These are phyloP conservation scores for Pomacea canaliculata DNA, from an alignment of 2,888 invertebrate genomes.

Conservation along the genomic window DNA sequence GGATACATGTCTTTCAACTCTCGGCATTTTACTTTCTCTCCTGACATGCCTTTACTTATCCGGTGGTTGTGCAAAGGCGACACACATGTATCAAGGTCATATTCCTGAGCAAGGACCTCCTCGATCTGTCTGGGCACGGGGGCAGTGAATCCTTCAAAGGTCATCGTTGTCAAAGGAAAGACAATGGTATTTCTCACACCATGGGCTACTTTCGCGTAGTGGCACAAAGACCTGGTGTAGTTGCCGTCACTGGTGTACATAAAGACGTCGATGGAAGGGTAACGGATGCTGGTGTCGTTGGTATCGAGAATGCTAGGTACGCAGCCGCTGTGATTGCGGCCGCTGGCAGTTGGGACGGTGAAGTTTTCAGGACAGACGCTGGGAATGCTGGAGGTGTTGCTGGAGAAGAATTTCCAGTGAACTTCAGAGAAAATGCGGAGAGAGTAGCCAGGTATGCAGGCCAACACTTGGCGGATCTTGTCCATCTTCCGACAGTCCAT, in stretches of 20 bases:
- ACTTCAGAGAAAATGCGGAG: conserved; percentile 23
- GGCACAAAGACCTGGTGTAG: conserved; percentile 14
- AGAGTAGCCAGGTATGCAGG: neutral
- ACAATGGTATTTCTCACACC: neutral
- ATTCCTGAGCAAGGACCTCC: neutral
- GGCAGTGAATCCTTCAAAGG: neutral
- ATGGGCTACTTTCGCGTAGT: neutral
- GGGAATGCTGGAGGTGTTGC: neutral
- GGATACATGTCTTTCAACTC: neutral
- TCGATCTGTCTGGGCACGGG: neutral
- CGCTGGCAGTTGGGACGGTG: neutral
- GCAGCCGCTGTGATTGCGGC: neutral
- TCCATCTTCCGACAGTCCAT: neutral
- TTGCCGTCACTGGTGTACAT: conserved; percentile 18
- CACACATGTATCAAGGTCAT: neutral
- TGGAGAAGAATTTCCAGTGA: conserved; percentile 47
- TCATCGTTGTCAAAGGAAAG: neutral
- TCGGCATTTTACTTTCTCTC: neutral
- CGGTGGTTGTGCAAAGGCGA: neutral
- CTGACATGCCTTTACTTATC: neutral
- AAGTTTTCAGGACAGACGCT: neutral
- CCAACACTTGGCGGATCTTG: neutral
- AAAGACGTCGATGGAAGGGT: conserved; percentile 27
- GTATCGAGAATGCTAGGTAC: neutral
- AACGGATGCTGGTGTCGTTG: conserved; percentile 4